A percentile compares a stretch with the other conserved stretches of the same genome.
These are phyloP conservation scores for Castor canadensis DNA, from an alignment of 2,113 vertebrate genomes.

Conservation along the genomic window DNA sequence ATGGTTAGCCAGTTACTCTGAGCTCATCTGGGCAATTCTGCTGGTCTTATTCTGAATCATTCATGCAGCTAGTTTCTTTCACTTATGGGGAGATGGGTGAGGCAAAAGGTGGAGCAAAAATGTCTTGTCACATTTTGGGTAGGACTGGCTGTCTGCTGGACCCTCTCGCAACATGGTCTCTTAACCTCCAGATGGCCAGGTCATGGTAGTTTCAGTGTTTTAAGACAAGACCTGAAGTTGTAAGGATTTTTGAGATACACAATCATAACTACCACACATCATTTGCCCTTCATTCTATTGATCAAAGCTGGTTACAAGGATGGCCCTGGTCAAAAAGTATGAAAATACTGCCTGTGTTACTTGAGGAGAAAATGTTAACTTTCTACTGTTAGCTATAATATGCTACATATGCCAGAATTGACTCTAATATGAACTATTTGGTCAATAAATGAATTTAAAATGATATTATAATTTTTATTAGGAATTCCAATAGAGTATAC, in stretches of 20 bases:
- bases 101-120: not conserved
- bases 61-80: not conserved
- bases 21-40: not conserved
- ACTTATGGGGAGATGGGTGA: not conserved
- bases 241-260: not conserved
- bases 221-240: not conserved
- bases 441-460: not conserved
- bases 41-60: not conserved
- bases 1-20: not conserved
- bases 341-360: not conserved
- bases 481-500: accelerated
- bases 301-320: not conserved
- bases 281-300: not conserved
- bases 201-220: not conserved
- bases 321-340: not conserved
- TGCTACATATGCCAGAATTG: too few species aligned
- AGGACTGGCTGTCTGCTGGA: accelerated
- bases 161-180: accelerated
- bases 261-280: not conserved
- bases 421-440: not conserved
- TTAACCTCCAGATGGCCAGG: not conserved
- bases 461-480: not conserved
- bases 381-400: not conserved
- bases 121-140: not conserved
- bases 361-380: not conserved